A percentile compares a stretch with the other conserved stretches of the same genome.
phyloP scores from a whole-genome alignment of 1,140 invertebrate species.

The Myzus persicae region DNA sequence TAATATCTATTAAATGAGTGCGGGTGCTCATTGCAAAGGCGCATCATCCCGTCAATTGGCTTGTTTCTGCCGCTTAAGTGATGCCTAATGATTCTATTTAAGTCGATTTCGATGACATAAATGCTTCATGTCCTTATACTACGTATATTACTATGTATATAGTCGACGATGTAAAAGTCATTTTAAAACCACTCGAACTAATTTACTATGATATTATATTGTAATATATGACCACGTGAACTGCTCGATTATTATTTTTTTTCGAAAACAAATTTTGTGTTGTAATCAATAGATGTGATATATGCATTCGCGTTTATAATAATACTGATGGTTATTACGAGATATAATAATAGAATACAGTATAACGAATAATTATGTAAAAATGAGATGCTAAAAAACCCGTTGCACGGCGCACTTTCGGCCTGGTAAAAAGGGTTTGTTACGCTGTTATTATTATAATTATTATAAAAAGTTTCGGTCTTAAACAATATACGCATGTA shows the following conservation, averaged over 20 bases:
- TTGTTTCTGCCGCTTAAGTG: no score
- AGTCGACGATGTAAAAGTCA: not conserved
- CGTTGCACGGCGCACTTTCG: not conserved
- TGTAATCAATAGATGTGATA: no score
- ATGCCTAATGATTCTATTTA: not conserved
- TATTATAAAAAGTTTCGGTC: slow-evolving; percentile 2
- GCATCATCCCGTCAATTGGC: no score
- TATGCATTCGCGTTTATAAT: not conserved
- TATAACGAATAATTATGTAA: not conserved
- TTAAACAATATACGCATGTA: not conserved
- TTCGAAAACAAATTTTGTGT: not conserved
- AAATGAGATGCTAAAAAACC: not conserved
- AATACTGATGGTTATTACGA: not conserved
- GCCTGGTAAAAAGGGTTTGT: not conserved
- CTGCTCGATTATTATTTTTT: not conserved
- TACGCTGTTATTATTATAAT: not conserved
- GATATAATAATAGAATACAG: not conserved
- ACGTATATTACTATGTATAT: no score
- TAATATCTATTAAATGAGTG: no score
- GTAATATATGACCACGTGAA: not conserved
- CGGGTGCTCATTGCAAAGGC: no score
- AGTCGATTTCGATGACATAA: no score
- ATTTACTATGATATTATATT: not conserved
- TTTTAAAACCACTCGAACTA: not conserved
- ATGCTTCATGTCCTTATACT: no score